Base-by-base conservation (phyloP, 2,888 invertebrate species). In the Gibbula magus region DNA sequence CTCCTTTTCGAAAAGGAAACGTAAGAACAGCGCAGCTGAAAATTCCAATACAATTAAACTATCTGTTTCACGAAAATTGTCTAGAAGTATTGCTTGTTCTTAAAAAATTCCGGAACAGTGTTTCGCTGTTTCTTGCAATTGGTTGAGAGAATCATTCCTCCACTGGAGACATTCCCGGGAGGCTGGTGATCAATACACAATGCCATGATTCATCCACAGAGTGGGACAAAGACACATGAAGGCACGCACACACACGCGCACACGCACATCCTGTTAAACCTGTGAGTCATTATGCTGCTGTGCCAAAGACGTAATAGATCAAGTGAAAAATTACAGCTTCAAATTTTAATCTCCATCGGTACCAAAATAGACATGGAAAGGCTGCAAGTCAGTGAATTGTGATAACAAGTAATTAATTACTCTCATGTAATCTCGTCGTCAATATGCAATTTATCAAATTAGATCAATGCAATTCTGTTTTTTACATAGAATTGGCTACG, bases 21-120 rank as follows among this genome's bases (percentile, higher is more conserved):
- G 13, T 10, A 45, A 45, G 45, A 45, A 45, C 45, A 45, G 45
- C 45, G 45, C 22, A 61, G 29, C 22, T 61, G 61, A 61, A 61
- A 45, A 61, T 61, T 61, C 61, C 61, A 61, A 61, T 29, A 61
- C 61, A 61, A 61, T 61, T 61, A 61, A 61, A 29, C 61, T 61
- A 61, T 61, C 61, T 61, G 61, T 29, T 29, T 29, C 61, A 45
- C 45, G 45, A 29, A 61, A 61, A 61, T 25, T 61, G 61, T 29
- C 61, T 29, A 29, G 61, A 29, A 61, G 16, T 13, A 61, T 61
- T 61, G 61, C 29, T 61, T 29, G 61, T 16, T 29, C 29, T 29
- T 25, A 61, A 25, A 61, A 61, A 25, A 61, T 61, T 61, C 61
- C 29, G 61, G 61, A 29, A 61, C 61, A 61, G 25, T 61, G 61